These are phyloP conservation scores for Philhelius pedissequus DNA, from an alignment of 2,888 invertebrate genomes.

Conservation along the genomic window DNA sequence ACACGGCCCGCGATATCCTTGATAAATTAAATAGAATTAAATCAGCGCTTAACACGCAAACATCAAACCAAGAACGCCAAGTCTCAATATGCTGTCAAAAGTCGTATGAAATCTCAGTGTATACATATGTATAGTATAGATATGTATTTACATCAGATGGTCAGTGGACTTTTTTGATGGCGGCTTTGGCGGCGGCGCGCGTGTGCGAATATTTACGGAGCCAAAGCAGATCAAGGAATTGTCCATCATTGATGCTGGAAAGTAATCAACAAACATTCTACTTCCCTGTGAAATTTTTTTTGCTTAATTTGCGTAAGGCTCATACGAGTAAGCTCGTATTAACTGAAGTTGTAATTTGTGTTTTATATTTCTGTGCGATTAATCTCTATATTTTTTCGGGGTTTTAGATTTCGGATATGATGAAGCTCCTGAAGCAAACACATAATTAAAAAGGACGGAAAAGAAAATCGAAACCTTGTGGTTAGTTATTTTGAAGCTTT, in stretches of 20 bases:
- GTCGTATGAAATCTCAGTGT: not conserved
- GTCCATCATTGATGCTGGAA: not conserved
- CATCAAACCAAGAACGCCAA: conserved; percentile 54
- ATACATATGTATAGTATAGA: too few relatives aligned
- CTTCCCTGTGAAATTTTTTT: conserved; percentile 18
- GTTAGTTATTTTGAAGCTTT: conserved; percentile 51
- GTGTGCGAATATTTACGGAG: conserved; percentile 11
- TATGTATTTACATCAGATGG: not conserved
- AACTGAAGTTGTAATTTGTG: conserved; percentile 38
- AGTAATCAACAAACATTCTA: conserved; percentile 54
- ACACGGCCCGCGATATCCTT: conserved; percentile 57
- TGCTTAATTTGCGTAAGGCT: conserved; percentile 9
- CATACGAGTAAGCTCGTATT: conserved; percentile 54
- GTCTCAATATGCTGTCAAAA: conserved; percentile 37
- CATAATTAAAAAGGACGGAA: conserved; percentile 57
- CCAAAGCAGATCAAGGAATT: not conserved
- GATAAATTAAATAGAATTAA: conserved; percentile 71
- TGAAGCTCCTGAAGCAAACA: conserved; percentile 29
- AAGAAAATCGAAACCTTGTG: conserved; percentile 42
- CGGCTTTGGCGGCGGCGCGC: not conserved
- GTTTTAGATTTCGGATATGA: conserved; percentile 31
- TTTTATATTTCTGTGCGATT: conserved; percentile 34
- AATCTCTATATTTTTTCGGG: conserved; percentile 51
- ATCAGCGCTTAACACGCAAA: conserved; percentile 72
- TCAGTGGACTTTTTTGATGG: not conserved